Evolutionary conservation across 2,113 vertebrate species (phyloP).

Genomic region (Poeciliopsis prolifica): DNA sequence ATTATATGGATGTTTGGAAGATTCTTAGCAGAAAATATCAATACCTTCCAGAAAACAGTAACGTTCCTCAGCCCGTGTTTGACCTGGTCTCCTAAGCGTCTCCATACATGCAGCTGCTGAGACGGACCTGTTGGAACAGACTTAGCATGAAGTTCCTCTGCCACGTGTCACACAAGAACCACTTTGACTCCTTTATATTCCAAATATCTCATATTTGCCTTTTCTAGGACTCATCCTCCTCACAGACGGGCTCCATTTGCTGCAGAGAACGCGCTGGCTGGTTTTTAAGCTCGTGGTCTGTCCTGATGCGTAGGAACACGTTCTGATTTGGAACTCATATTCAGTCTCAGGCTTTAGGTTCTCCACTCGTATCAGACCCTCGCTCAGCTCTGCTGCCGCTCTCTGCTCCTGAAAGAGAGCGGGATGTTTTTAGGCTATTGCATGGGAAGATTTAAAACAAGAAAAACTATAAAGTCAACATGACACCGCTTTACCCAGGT

Average conservation of each 20-base stretch:
- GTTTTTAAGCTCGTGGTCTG: not conserved
- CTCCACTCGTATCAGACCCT: slow-evolving; percentile 39
- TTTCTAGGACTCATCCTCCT: slow-evolving; percentile 66
- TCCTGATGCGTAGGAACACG: slow-evolving; percentile 41
- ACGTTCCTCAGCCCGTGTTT: slow-evolving; percentile 24
- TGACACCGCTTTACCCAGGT: slow-evolving; percentile 68
- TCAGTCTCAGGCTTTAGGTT: slow-evolving; percentile 59
- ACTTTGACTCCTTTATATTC: not conserved
- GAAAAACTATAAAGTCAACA: not conserved
- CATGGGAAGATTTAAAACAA: not conserved
- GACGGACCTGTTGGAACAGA: slow-evolving; percentile 62
- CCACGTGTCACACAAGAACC: not conserved
- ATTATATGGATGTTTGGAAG: not conserved
- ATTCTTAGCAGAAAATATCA: not conserved
- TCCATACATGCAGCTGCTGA: slow-evolving; percentile 71
- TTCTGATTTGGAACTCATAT: slow-evolving; percentile 74
- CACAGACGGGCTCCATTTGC: slow-evolving; percentile 72
- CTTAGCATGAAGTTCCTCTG: not conserved
- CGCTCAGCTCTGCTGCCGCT: slow-evolving; percentile 23
- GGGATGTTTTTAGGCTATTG: not conserved
- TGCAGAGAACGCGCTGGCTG: slow-evolving; percentile 55
- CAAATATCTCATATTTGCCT: slow-evolving; percentile 45
- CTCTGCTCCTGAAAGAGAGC: slow-evolving; percentile 39
- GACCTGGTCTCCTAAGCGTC: slow-evolving; percentile 33
- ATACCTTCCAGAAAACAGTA: slow-evolving; percentile 80